Evolutionary conservation across 2,113 vertebrate species (phyloP).

Genomic region (Grallaria varia): DNA sequence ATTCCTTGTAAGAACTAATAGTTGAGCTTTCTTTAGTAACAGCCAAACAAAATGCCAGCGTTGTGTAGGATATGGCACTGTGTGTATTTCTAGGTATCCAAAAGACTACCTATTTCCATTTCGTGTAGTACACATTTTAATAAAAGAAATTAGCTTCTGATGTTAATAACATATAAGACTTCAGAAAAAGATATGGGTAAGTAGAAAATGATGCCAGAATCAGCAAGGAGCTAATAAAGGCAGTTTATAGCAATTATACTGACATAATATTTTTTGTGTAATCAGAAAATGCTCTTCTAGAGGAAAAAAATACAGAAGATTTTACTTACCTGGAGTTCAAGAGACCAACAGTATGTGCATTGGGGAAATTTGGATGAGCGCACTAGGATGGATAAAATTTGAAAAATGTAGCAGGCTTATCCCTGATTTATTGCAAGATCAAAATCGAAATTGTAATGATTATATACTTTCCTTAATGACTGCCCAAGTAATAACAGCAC

Average conservation of each 20-base stretch:
- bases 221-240: background rate
- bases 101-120: background rate
- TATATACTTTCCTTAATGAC: background rate
- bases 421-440: background rate
- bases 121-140: background rate
- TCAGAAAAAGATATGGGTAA: background rate
- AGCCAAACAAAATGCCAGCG: background rate
- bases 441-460: background rate
- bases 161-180: background rate
- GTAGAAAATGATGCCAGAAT: background rate
- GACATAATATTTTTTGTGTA: background rate
- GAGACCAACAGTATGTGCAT: background rate
- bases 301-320: background rate
- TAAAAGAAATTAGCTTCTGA: background rate
- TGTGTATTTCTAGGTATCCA: background rate
- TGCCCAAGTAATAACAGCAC: background rate
- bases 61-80: background rate
- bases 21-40: background rate
- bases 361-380: background rate
- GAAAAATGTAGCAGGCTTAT: background rate
- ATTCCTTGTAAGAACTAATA: background rate
- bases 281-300: background rate
- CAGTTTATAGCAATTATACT: background rate
- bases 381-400: background rate
- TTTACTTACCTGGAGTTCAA: background rate